Percentiles rank a stretch among this genome's conserved stretches.
These are phyloP conservation scores for Campylorhamphus procurvoides DNA, from an alignment of 2,113 vertebrate genomes.

Conservation along the genomic window DNA sequence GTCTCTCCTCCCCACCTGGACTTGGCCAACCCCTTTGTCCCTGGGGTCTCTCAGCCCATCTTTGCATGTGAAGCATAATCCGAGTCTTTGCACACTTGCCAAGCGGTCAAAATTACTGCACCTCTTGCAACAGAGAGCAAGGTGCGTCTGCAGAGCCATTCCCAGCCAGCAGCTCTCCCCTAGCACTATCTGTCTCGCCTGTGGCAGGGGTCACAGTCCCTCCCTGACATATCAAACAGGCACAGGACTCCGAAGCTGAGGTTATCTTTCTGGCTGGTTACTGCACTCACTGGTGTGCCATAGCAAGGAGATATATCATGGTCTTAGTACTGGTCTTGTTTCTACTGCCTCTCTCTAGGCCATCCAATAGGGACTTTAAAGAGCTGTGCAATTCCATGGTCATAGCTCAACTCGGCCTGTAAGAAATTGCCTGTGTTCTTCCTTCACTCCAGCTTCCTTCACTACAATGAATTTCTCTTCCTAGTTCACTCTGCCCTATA, in stretches of 20 bases:
- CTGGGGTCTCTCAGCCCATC: neutral
- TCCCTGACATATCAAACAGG: neutral
- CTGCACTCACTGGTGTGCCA: neutral
- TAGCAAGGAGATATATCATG: neutral
- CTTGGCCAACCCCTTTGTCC: neutral
- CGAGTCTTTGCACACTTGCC: neutral
- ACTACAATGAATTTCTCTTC: neutral
- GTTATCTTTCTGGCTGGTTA: neutral
- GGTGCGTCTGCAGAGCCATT: neutral
- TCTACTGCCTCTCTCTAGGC: neutral
- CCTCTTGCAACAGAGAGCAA: neutral
- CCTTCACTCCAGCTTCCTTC: neutral
- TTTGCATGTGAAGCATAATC: neutral
- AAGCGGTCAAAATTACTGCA: neutral
- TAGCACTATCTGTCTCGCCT: accelerated
- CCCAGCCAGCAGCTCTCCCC: neutral
- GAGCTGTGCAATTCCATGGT: neutral
- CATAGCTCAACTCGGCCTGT: neutral
- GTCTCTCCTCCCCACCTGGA: too few relatives aligned
- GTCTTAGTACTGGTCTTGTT: neutral
- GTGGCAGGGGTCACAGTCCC: neutral
- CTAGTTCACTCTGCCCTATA: neutral
- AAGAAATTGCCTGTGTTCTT: accelerated
- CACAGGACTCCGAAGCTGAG: neutral
- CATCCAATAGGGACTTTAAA: neutral